Conservation (phyloP, 1,140 invertebrate genomes). For the Phortica variegata region DNA sequence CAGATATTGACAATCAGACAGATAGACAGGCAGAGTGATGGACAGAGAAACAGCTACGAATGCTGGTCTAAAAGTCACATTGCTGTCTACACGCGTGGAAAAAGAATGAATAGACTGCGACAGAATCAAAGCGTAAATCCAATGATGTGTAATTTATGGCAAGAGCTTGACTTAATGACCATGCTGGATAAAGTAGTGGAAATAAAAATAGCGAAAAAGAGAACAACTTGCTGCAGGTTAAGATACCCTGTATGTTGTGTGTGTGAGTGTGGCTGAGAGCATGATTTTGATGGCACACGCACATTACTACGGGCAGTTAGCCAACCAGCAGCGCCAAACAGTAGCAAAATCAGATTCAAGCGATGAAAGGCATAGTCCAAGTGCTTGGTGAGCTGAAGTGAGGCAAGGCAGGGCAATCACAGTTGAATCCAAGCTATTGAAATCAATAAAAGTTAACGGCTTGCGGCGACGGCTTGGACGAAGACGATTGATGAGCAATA, state of each 20-base stretch:
- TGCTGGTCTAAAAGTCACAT: too few species aligned
- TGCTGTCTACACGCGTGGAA: too few species aligned
- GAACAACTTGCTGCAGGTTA: too few species aligned
- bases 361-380: conserved; percentile 49
- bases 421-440: conserved; percentile 49
- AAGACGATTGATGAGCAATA: conserved; percentile 49
- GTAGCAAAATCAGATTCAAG: conserved; percentile 18
- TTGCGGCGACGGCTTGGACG: conserved; percentile 19
- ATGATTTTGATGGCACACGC: too few species aligned
- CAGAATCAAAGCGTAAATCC: too few species aligned
- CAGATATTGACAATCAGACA: too few species aligned
- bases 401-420: conserved; percentile 34
- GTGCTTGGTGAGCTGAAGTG: conserved; percentile 42
- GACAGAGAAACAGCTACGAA: too few species aligned
- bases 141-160: conserved; percentile 45
- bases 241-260: too few species aligned
- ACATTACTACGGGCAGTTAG: too few species aligned
- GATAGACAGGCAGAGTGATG: too few species aligned
- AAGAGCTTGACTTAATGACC: conserved; percentile 48
- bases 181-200: conserved; percentile 10
- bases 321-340: conserved; percentile 39
- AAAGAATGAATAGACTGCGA: too few species aligned
- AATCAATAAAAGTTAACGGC: conserved; percentile 54
- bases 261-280: too few species aligned
- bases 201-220: neutral